A percentile compares a stretch with the other conserved stretches of the same genome.
phyloP scores from a whole-genome alignment of 2,888 invertebrate species.

The Tortrix viridana region DNA sequence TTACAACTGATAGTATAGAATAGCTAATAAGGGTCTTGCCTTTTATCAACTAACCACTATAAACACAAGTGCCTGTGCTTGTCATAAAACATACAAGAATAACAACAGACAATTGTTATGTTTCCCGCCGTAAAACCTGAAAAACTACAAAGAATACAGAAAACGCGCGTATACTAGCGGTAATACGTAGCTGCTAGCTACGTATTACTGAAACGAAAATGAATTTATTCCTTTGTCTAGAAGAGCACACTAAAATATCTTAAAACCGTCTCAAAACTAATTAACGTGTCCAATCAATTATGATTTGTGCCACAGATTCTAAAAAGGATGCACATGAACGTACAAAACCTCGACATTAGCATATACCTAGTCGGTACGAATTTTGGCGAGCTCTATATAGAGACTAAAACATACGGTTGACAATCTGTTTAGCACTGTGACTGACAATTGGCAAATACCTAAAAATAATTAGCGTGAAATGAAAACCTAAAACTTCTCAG shows the following conservation, averaged over 20 bases:
- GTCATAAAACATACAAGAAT: too few relatives aligned
- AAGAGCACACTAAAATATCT: slow-evolving; percentile 18
- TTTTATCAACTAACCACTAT: too few relatives aligned
- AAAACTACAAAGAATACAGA: too few relatives aligned
- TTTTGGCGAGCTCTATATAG: slow-evolving; percentile 8
- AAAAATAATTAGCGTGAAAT: slow-evolving; percentile 27
- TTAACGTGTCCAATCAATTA: slow-evolving; percentile 43
- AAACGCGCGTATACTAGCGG: too few relatives aligned
- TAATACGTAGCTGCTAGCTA: too few relatives aligned
- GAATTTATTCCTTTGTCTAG: slow-evolving; percentile 17
- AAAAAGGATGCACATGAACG: slow-evolving; percentile 35
- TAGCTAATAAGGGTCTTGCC: too few relatives aligned
- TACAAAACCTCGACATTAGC: slow-evolving; percentile 24
- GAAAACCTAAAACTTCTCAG: slow-evolving; percentile 18
- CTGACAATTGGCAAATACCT: slow-evolving; percentile 24
- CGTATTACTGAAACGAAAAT: slow-evolving; percentile 16
- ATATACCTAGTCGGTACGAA: slow-evolving; percentile 10
- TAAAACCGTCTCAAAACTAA: slow-evolving; percentile 22
- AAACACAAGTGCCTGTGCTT: too few relatives aligned
- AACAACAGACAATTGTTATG: too few relatives aligned
- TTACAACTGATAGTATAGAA: too few relatives aligned
- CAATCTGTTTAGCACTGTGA: not conserved
- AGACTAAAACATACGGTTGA: slow-evolving; percentile 6
- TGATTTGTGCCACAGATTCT: slow-evolving; percentile 36
- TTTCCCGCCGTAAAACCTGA: too few relatives aligned